These are phyloP conservation scores for Cerastis leucographa DNA, from an alignment of 2,888 invertebrate species.

Conservation along the genomic window DNA sequence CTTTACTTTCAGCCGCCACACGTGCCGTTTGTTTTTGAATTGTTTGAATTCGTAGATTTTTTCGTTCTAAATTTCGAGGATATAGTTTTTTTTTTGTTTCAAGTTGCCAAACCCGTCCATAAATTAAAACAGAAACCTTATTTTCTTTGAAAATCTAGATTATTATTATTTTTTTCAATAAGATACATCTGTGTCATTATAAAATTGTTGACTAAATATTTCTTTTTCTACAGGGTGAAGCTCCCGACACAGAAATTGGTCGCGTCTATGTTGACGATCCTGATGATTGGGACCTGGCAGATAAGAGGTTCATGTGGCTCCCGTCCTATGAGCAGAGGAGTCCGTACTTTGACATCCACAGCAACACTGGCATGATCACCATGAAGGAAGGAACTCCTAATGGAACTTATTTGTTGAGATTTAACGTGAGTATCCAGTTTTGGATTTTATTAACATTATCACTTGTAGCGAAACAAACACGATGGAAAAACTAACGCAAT, in stretches of 20 bases:
- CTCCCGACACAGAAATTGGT: constrained; percentile 96
- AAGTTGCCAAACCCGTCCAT: not conserved
- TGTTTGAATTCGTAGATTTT: too few species aligned
- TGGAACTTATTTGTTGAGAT: constrained; percentile 94
- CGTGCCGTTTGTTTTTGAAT: not conserved
- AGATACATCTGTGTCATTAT: not conserved
- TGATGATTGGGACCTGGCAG: constrained; percentile 99
- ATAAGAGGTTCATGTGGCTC: constrained; percentile 96
- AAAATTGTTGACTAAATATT: not conserved
- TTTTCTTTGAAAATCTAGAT: not conserved
- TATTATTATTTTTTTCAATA: not conserved
- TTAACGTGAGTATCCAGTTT: constrained; percentile 89
- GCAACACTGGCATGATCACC: constrained; percentile 96
- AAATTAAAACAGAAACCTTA: not conserved
- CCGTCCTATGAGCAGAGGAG: constrained; percentile 88
- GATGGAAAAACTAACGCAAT: not conserved
- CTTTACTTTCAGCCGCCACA: not conserved
- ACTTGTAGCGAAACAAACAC: not conserved
- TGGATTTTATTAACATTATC: not conserved
- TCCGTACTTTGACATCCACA: constrained; percentile 93
- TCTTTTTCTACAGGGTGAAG: constrained; percentile 91
- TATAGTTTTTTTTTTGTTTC: not conserved
- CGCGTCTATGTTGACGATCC: constrained; percentile 97
- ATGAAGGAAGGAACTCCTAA: constrained; percentile 94
- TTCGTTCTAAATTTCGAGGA: too few species aligned